These are phyloP conservation scores for Salvelinus sp. DNA, from an alignment of 2,113 vertebrate species.

Conservation along the genomic window DNA sequence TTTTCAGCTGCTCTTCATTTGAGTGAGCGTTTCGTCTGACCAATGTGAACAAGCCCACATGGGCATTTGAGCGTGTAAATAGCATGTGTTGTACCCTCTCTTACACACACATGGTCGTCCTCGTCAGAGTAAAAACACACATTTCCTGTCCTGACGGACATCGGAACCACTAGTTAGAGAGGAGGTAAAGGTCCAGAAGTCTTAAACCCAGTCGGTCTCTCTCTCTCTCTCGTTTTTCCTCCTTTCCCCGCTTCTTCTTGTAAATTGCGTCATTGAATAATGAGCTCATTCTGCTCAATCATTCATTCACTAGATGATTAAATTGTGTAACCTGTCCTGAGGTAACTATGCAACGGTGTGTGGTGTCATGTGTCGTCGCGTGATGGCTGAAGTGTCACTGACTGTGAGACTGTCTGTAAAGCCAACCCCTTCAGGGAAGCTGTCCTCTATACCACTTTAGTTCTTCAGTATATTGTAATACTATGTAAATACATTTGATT, in stretches of 20 bases:
- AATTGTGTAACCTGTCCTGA: neutral
- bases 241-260: neutral
- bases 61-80: too few species aligned
- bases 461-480: too few species aligned
- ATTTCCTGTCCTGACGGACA: neutral
- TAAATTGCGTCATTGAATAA: constrained; percentile 25
- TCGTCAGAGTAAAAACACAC: neutral
- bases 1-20: too few species aligned
- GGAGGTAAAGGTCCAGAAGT: neutral
- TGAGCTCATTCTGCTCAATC: neutral
- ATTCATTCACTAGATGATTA: constrained; percentile 15
- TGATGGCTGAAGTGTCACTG: neutral
- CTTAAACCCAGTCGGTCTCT: neutral
- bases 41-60: too few species aligned
- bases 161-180: neutral
- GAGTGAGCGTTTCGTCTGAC: neutral
- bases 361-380: constrained; percentile 3
- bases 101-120: neutral
- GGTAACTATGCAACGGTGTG: neutral
- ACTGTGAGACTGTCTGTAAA: neutral
- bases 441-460: neutral
- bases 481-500: too few species aligned
- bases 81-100: neutral
- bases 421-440: neutral
- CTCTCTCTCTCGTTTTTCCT: neutral